Base-by-base conservation (phyloP, 2,797 vertebrate genomes). In the Chaetophractus vellerosus region DNA sequence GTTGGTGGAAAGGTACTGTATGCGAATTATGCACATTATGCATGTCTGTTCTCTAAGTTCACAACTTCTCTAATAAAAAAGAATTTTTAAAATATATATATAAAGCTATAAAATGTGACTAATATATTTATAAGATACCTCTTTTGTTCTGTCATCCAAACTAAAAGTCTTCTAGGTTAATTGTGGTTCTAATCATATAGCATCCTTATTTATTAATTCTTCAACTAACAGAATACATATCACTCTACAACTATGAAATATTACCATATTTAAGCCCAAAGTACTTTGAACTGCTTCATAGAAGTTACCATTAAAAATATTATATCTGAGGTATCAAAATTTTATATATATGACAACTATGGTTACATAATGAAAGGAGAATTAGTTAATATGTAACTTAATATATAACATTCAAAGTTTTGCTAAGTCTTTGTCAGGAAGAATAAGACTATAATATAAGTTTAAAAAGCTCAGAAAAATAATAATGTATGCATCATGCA, bases 141-240 rank as follows among this genome's bases (percentile, higher is more conserved):
- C 57, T 88, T 76, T 93, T 36, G 24, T 74, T 52, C n/a, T 63
- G 14, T 86, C 6, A 71, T 63, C 64, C 50, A 10, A 61, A 64
- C 2, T 7, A 33, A 16, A 78, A 66, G 33, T 79, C 59, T 84
- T 86, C 64, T 63, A 71, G n/a, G 14, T 48, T 31, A 50, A 68
- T 0, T 52, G 38, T 19, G n/a, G 75, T 82, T 19, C 59, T 88
- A 76, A 68, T 68, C 36, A 69, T 10, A 59, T 4, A 48, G 1
- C 28, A 86, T 86, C 80, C 84, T 69, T 90, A 52, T 80, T 80
- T 82, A 81, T 38, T 63, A 78, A 88, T 41, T 94, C 33, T 72
- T 64, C 64, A 71, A 69, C 6, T 69, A 61, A 85, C 45, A 93
- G 71, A 85, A 57, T 55, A 19, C 72, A 80, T 64, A 71, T 85